Percentiles rank a stretch among this genome's conserved stretches.
Conservation (phyloP, 2,797 vertebrate species). For the Lutjanus campechanus region DNA sequence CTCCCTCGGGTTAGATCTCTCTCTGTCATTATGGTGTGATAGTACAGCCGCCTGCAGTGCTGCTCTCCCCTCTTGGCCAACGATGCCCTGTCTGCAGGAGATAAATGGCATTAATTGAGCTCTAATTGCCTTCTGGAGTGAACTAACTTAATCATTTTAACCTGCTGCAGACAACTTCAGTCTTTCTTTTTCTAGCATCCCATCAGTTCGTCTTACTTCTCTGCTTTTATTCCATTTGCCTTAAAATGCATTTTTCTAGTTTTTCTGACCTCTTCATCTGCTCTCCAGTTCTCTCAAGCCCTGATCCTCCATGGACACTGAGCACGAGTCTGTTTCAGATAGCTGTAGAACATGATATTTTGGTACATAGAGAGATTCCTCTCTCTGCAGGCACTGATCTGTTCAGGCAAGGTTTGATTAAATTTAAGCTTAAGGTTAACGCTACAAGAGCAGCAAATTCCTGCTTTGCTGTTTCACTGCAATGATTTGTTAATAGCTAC, state of each 20-base stretch:
- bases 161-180: conserved; percentile 35
- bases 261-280: conserved; percentile 30
- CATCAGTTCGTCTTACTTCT: conserved; percentile 37
- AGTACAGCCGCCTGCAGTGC: conserved; percentile 46
- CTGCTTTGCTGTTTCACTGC: conserved; percentile 14
- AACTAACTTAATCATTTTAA: conserved; percentile 74
- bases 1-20: conserved; percentile 26
- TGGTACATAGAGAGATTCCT: conserved; percentile 1
- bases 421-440: conserved; percentile 39
- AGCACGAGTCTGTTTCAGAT: conserved; percentile 31
- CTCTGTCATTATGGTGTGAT: conserved; percentile 42
- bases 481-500: conserved; percentile 5
- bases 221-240: conserved; percentile 29
- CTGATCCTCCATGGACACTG: conserved; percentile 10
- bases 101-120: conserved; percentile 78
- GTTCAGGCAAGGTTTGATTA: conserved; percentile 38
- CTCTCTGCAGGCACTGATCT: conserved; percentile 38
- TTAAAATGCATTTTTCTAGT: conserved; percentile 17
- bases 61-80: conserved; percentile 48
- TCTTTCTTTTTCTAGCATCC: conserved; percentile 37
- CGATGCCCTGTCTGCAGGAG: conserved; percentile 66
- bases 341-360: conserved; percentile 19
- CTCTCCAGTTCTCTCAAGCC: conserved; percentile 13
- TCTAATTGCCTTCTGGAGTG: conserved; percentile 74
- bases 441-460: conserved; percentile 17